Base-by-base conservation (phyloP, 2,113 vertebrate genomes). In the Zeus faber region DNA sequence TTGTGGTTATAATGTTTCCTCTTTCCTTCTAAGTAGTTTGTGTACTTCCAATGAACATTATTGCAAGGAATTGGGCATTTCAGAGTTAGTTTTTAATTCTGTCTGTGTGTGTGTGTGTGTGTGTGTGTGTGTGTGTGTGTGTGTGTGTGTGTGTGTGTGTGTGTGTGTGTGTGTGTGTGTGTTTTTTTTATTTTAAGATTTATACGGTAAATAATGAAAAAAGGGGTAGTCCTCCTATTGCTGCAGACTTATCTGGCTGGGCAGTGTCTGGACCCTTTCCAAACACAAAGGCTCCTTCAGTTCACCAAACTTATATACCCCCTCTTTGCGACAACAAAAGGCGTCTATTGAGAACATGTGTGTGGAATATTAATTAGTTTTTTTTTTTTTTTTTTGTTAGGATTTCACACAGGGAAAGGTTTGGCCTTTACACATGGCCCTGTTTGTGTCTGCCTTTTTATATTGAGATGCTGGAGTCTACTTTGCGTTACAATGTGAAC, bases 331-430 rank as follows among this genome's bases (percentile, higher is more conserved):
- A 80, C 72, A 79, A 89, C 85, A 89, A 89, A 86, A 84, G 85
- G 64, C 56, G n/a, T 76, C 79, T 73, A 87, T 88, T 81, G 81
- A 84, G 75, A 76, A 84, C 83, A 80, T 85, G 86, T 70, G 67
- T 79, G 77, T 56, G 58, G 89, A 90, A 90, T 90, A 87, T 88
- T 90, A 91, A 89, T 81, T 83, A 87, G 88, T 61, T 74, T 85
- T 85, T 57, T 83, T 54, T 70, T 81, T 83, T 86, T 87, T 61
- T 74, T 85, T 85, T 57, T 83, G 57, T 70, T 60, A 67, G 68
- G 76, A 62, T 61, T 77, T 76, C 74, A 70, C 72, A 67, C 65
- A 59, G 74, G 81, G 78, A 73, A 77, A 77, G 74, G 74, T 80
- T 84, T 58, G 76, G 68, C 69, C 72, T 75, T 67, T 77, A 79